Evolutionary conservation across 2,113 vertebrate species (phyloP).

Genomic region (Pterocles gutturalis): DNA sequence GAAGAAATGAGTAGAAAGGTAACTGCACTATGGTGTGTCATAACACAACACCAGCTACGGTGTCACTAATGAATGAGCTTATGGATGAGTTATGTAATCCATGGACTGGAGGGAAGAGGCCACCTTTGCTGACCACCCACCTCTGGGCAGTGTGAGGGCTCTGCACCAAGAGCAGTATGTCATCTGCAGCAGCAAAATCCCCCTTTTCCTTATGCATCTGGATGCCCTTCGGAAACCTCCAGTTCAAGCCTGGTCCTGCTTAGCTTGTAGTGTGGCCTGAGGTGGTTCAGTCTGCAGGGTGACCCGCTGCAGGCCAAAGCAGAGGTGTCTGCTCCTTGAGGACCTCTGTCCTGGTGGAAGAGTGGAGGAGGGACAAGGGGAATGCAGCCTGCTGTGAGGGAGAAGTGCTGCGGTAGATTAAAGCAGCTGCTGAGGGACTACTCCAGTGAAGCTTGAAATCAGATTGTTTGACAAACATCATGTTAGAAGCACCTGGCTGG

Average conservation of each 20-base stretch:
- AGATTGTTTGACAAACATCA: conserved; percentile 66
- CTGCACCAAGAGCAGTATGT: not conserved
- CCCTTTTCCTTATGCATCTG: not conserved
- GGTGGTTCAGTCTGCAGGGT: not conserved
- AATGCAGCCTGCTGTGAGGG: conserved; percentile 3
- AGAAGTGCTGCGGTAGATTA: conserved; percentile 43
- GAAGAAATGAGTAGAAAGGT: conserved; percentile 42
- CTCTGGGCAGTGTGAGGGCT: not conserved
- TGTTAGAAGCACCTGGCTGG: conserved; percentile 60
- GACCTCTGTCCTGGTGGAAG: not conserved
- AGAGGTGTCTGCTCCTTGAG: not conserved
- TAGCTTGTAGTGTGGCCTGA: not conserved
- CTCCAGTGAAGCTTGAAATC: conserved; percentile 62
- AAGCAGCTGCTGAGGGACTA: conserved; percentile 54
- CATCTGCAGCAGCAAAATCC: not conserved
- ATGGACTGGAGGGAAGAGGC: not conserved
- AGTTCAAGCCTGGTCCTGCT: not conserved
- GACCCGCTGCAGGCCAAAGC: not conserved
- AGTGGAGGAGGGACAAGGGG: not conserved
- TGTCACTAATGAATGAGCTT: conserved; percentile 9
- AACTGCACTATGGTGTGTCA: not conserved
- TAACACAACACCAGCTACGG: not conserved
- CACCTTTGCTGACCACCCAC: not conserved
- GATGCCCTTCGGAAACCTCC: not conserved
- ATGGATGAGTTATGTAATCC: conserved; percentile 31